Conservation (phyloP, 2,113 vertebrate genomes). For the Zapus hudsonius region DNA sequence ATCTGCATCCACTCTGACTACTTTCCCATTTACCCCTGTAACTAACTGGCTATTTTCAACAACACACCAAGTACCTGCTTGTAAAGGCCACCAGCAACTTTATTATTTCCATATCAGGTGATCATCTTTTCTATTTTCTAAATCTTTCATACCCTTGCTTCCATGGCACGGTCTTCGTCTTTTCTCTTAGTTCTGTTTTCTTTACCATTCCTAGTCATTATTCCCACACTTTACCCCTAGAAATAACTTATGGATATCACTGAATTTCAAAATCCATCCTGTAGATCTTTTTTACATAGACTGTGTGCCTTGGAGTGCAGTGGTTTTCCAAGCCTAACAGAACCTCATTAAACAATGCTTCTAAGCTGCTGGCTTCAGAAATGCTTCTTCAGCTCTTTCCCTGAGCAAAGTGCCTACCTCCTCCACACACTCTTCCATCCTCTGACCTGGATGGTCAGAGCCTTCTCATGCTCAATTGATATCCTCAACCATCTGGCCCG, state of each 20-base stretch:
- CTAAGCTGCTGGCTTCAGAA: not conserved
- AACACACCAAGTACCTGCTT: not conserved
- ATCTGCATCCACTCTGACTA: constrained; percentile 58
- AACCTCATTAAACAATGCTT: not conserved
- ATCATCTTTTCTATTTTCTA: not conserved
- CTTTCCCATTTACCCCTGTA: constrained; percentile 9
- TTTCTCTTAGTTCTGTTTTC: not conserved
- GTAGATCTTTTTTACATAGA: not conserved
- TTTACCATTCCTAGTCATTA: not conserved
- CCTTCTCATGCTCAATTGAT: not conserved
- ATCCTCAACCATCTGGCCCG: not conserved
- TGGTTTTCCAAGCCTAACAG: not conserved
- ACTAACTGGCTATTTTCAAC: constrained; percentile 61
- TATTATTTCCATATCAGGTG: not conserved
- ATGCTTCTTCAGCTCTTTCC: no score
- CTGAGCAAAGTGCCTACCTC: fast-evolving
- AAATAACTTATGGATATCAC: not conserved
- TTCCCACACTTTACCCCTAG: not conserved
- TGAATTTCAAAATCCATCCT: not conserved
- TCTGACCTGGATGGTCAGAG: no score
- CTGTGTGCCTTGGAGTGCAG: not conserved
- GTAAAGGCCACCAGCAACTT: constrained; percentile 12
- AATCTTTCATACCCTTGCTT: not conserved
- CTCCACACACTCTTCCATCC: no score
- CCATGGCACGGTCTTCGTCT: not conserved